Evolutionary conservation across 2,797 vertebrate species (phyloP).

Genomic region (Oophaga sylvatica): DNA sequence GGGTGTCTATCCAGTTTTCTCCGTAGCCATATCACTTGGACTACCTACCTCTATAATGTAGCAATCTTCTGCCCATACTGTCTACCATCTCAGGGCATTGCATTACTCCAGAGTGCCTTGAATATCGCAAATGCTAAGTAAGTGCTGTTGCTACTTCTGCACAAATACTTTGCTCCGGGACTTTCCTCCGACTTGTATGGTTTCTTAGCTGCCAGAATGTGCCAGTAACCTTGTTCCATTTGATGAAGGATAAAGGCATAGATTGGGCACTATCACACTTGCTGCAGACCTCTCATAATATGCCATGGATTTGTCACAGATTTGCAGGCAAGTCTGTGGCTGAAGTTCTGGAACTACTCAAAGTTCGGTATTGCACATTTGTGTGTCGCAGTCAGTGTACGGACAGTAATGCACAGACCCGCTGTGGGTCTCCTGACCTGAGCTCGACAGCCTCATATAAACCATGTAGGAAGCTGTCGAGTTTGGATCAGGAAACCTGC

Average conservation of each 20-base stretch:
- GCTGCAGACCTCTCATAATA: not conserved
- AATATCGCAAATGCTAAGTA: not conserved
- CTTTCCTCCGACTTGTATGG: not conserved
- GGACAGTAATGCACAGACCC: too few relatives aligned
- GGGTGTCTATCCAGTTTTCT: not conserved
- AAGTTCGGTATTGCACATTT: not conserved
- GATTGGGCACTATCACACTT: not conserved
- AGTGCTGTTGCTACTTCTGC: not conserved
- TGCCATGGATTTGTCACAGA: not conserved
- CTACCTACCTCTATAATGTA: conserved; percentile 3
- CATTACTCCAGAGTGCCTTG: conserved; percentile 24
- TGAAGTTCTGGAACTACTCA: not conserved
- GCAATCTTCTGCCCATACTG: not conserved
- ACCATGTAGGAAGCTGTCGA: too few relatives aligned
- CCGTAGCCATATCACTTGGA: not conserved
- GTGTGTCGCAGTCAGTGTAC: too few relatives aligned
- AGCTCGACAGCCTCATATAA: too few relatives aligned
- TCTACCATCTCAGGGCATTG: conserved; percentile 25
- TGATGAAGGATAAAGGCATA: not conserved
- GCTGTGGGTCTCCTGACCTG: too few relatives aligned
- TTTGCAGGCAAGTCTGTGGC: too few relatives aligned
- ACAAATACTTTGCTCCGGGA: not conserved
- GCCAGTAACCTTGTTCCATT: not conserved
- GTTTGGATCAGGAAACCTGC: too few relatives aligned
- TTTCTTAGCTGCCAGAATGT: not conserved